These are phyloP conservation scores for Cyaniris semiargus DNA, from an alignment of 2,888 invertebrate species.

Conservation along the genomic window DNA sequence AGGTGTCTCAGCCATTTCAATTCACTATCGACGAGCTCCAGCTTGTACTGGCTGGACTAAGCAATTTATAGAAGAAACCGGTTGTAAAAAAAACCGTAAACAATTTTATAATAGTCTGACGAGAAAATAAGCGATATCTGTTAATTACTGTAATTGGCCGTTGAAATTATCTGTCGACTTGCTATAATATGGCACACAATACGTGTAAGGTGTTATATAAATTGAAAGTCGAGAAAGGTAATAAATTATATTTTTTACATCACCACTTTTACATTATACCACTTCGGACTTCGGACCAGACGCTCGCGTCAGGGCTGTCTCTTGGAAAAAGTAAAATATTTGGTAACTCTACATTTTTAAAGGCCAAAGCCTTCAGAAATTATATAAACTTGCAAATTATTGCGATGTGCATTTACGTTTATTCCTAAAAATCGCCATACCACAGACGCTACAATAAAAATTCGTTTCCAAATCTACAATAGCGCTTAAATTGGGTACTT, in stretches of 20 bases:
- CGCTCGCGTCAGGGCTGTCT: not conserved
- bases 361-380: not conserved
- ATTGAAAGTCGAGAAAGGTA: slow-evolving; percentile 31
- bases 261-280: slow-evolving; percentile 29
- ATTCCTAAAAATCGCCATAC: no score
- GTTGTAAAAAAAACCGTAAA: slow-evolving; percentile 9
- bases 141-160: slow-evolving; percentile 14
- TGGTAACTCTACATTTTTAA: not conserved
- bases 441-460: no score
- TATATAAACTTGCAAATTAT: not conserved
- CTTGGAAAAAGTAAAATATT: not conserved
- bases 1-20: not conserved
- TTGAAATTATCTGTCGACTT: slow-evolving; percentile 13
- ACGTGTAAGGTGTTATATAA: slow-evolving; percentile 16
- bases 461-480: no score
- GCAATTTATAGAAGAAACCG: slow-evolving; percentile 11
- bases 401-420: not conserved
- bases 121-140: slow-evolving; percentile 23
- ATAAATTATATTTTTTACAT: slow-evolving; percentile 28
- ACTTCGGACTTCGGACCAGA: not conserved
- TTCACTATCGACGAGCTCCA: not conserved
- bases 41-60: not conserved
- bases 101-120: not conserved
- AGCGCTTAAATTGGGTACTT: no score
- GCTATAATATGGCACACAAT: slow-evolving; percentile 24